Base-by-base conservation (phyloP, 2,797 vertebrate genomes). In the Falco concolor region DNA sequence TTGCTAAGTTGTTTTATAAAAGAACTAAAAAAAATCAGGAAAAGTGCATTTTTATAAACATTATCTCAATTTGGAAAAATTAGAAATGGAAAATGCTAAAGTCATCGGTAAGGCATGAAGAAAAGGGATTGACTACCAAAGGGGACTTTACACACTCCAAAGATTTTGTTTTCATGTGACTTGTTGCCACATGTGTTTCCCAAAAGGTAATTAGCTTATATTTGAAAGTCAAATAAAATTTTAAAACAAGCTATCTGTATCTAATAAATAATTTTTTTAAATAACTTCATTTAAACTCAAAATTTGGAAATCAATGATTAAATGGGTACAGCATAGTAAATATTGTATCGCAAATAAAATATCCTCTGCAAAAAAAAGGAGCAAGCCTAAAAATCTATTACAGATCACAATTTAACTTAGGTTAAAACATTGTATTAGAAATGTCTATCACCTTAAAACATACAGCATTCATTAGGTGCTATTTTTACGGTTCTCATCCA, bases 181-280 rank as follows among this genome's bases (percentile, higher is more conserved):
- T 49, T 69, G 36, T 17, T 89, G 86, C 67, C 84, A 84, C 22
- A 32, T 8, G 8, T 75, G 57, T 85, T 94, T 72, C 77, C 93
- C 81, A 87, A 89, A 89, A 87, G 82, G 75, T 84, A 87, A 87
- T 78, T 74, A 92, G 82, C 63, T 86, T 60, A 77, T 8, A 36
- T 74, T 40, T 82, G 73, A 67, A 92, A 87, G 53, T 84, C 65
- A 94, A 93, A 94, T n/a, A 91, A 72, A 85, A 89, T 64, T 77
- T 88, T 67, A 63, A 87, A 92, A 76, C 72, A 84, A 90, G 49
- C 40, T 57, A 93, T 68, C 59, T 57, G 19, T 89, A 60, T 63
- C 96, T 96, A 94, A 96, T 96, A 97, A 96, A 96, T 96, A 94
- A 94, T 21, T 77, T 74, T 82, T 63, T 79, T 24, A 87, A 96